phyloP scores from a whole-genome alignment of 1,140 invertebrate species.

The Drosophila nebulosa region DNA sequence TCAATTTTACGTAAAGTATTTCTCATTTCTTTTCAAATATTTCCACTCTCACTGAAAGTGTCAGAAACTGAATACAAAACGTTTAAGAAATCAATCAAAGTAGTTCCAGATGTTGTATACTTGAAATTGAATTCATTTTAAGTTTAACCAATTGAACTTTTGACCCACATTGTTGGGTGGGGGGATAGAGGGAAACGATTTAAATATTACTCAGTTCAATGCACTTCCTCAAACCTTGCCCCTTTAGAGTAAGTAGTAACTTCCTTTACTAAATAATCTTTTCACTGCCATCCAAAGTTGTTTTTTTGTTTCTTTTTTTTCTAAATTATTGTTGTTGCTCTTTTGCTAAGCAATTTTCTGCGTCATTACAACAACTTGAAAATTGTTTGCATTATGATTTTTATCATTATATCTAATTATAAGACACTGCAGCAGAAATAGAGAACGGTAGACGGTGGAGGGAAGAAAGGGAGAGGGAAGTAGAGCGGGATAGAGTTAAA shows the following conservation, averaged over 20 bases:
- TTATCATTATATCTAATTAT: slow-evolving; percentile 27
- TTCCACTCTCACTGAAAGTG: neutral
- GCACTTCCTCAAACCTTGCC: neutral
- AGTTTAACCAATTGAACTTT: neutral
- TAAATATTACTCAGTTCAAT: neutral
- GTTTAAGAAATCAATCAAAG: too few species aligned
- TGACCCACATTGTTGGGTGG: neutral
- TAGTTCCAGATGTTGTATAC: too few species aligned
- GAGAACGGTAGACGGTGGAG: too few species aligned
- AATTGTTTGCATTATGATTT: slow-evolving; percentile 20
- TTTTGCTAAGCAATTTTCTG: slow-evolving; percentile 2
- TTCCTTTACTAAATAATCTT: neutral
- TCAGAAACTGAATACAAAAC: neutral
- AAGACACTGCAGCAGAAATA: neutral
- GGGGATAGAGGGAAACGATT: neutral
- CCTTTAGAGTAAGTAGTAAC: neutral
- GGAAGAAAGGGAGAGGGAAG: neutral
- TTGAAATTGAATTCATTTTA: neutral
- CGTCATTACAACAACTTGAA: slow-evolving; percentile 9
- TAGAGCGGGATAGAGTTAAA: neutral
- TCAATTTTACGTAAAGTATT: too few species aligned
- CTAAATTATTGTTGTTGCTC: neutral
- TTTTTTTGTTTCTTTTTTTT: neutral
- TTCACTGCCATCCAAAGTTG: neutral
- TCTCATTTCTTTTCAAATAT: too few species aligned